These are phyloP conservation scores for Caenorhabditis remanei DNA, from an alignment of 1,140 invertebrate species.

Conservation along the genomic window DNA sequence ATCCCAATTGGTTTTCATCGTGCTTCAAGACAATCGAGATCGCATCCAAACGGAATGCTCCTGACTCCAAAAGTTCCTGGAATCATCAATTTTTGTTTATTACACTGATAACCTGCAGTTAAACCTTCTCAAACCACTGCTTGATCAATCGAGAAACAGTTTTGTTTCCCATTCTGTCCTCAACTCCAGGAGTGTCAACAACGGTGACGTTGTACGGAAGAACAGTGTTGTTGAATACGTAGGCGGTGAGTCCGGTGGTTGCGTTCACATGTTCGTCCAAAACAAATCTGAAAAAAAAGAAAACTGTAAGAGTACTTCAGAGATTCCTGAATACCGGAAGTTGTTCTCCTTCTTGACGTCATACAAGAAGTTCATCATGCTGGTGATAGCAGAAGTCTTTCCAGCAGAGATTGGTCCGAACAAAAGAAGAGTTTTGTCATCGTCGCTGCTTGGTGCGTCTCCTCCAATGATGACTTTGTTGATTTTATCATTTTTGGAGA, in stretches of 20 bases:
- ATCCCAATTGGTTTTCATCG: constrained; percentile 60
- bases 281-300: constrained; percentile 54
- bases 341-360: constrained; percentile 65
- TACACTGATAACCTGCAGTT: background rate
- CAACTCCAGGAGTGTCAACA: constrained; percentile 64
- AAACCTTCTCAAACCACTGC: constrained; percentile 62
- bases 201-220: constrained; percentile 64
- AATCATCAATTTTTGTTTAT: background rate
- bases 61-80: constrained; percentile 59
- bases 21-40: constrained; percentile 63
- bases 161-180: constrained; percentile 59
- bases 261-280: constrained; percentile 37
- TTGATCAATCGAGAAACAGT: constrained; percentile 61
- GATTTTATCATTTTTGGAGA: constrained; percentile 55
- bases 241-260: constrained; percentile 59
- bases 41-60: constrained; percentile 62
- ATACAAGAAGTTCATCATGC: constrained; percentile 64
- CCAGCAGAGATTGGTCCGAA: constrained; percentile 61
- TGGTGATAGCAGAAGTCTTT: constrained; percentile 60
- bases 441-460: constrained; percentile 38
- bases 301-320: background rate
- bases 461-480: constrained; percentile 64
- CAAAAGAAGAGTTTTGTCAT: constrained; percentile 63
- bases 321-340: constrained; percentile 52
- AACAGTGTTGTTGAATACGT: constrained; percentile 65